Evolutionary conservation across 2,888 invertebrate genomes (phyloP), one percentile per base, ranked within the genome.

Genomic region (Protodeltote pygarga): DNA sequence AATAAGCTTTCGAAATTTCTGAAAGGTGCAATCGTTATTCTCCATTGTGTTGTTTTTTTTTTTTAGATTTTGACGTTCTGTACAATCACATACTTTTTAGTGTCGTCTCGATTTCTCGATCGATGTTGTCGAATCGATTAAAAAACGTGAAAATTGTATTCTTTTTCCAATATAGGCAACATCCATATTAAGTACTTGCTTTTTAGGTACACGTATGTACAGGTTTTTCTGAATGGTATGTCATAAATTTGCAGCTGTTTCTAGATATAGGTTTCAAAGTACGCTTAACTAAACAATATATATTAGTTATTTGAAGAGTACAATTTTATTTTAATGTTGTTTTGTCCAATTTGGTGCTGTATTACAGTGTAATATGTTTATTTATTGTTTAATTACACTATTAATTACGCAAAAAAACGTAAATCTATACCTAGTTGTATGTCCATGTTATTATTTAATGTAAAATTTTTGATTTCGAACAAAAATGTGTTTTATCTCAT

Each of bases 231-330:
- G 20, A 39, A 40, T 37, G 39, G 27, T 28, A 32, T 27, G 31
- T 27, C 9, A 20, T 28, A 25, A 35, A 35, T 38, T 16, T 51
- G 65, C 69, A 68, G 52, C 65, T 62, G 38, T 45, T 42, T 41
- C 23, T 59, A 46, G 41, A 32, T 24, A 37, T 51, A 55, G 31
- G 63, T 65, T 63, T 55, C 51, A 57, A 65, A 63, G 37, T 69
- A 67, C 67, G 70, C 70, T 65, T 67, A 63, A 35, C 35, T 34
- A 23, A 17, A 31, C 15, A 24, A 31, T 44, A 46, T 61, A 52
- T 44, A 39, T 55, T 45, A 45, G 40, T 31, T 47, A 45, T 46
- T 40, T 42, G 20, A 58, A 23, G 21, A 65, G 70, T 65, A 67
- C 70, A 65, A 59, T 55, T 35, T 49, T 41, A 14, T 47, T 53